These are phyloP conservation scores for Lasiommata megera DNA, from an alignment of 2,888 invertebrate genomes.

Conservation along the genomic window DNA sequence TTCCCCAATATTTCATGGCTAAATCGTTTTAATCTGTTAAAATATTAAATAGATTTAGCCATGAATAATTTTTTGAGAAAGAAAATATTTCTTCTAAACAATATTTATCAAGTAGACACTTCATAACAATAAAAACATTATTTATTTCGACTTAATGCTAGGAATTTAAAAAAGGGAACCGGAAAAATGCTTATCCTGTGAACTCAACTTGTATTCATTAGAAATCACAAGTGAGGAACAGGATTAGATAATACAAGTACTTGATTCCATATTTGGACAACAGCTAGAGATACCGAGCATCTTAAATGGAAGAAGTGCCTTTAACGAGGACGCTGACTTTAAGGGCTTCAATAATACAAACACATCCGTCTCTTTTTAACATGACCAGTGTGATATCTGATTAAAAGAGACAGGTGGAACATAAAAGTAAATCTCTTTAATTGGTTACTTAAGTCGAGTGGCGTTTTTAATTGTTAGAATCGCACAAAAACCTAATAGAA, in stretches of 20 bases:
- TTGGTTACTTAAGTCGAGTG: slow-evolving; percentile 12
- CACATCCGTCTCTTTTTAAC: slow-evolving; percentile 10
- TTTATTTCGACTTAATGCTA: too few species aligned
- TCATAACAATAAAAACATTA: too few species aligned
- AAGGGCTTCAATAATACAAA: slow-evolving; percentile 18
- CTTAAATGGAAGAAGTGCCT: slow-evolving; percentile 58
- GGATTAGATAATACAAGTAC: slow-evolving; percentile 32
- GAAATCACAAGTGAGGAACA: slow-evolving; percentile 22
- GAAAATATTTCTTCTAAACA: too few species aligned
- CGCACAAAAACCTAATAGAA: slow-evolving; percentile 25
- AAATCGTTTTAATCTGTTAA: too few species aligned
- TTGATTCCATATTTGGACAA: slow-evolving; percentile 38
- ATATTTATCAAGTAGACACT: too few species aligned
- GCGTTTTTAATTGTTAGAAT: slow-evolving; percentile 27
- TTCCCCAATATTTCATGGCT: too few species aligned
- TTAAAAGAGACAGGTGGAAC: slow-evolving; percentile 4
- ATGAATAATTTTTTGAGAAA: too few species aligned
- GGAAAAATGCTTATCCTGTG: background rate
- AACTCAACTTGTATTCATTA: slow-evolving; percentile 1
- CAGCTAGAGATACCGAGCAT: slow-evolving; percentile 48
- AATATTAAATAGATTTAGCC: too few species aligned
- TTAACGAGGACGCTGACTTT: slow-evolving; percentile 46
- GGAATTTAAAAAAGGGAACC: background rate
- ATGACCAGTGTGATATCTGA: background rate
- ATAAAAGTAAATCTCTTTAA: slow-evolving; percentile 18